Base-by-base conservation (phyloP, 1,140 invertebrate species). In the Helicoverpa armigera region DNA sequence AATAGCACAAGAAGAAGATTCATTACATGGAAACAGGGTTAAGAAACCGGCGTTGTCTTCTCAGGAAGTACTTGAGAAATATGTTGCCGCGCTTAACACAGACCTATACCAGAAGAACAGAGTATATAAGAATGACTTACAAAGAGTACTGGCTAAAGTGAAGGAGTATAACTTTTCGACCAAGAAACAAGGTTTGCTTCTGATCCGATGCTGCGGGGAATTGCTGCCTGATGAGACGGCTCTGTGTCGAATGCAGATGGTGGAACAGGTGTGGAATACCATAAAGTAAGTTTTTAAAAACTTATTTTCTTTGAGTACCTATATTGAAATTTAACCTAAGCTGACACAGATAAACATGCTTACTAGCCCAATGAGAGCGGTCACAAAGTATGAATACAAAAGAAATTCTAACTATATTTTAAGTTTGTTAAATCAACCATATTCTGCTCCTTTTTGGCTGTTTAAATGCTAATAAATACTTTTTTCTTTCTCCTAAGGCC, bases 101-200 rank as follows among this genome's bases (percentile, higher is more conserved):
- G 93, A 94, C 61, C 92, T 94, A 69, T 87, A 92, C 69, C 91
- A 91, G 63, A 95, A 94, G 69, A 91, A 91, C 63, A 88, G 94
- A 82, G 90, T 95, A 0, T 95, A 95, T 70, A 95, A 94, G 75
- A 95, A 95, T 90, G 91, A 94, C 80, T 86, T 95, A 35, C 51
- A 88, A 10, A 85, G 87, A 87, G 88, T 94, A 4, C 72, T 95
- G 60, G 84, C 85, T 60, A 94, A 94, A 84, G 82, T 95, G 9
- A 91, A 93, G 54, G 91, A 93, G 67, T 67, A 88, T 3, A 92
- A 94, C 74, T 90, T 90, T 78, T 92, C 90, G 7, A 89, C 87
- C 5, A 92, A 90, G 82, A 93, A 88, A 74, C 94, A 95, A 81
- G 86, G 90, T 0, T 80, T 95, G 29, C 83, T 93, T 3, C 74